Evolutionary conservation across 2,888 invertebrate species (phyloP), one percentile per base, ranked within the genome.

Genomic region (Empis stercorea): DNA sequence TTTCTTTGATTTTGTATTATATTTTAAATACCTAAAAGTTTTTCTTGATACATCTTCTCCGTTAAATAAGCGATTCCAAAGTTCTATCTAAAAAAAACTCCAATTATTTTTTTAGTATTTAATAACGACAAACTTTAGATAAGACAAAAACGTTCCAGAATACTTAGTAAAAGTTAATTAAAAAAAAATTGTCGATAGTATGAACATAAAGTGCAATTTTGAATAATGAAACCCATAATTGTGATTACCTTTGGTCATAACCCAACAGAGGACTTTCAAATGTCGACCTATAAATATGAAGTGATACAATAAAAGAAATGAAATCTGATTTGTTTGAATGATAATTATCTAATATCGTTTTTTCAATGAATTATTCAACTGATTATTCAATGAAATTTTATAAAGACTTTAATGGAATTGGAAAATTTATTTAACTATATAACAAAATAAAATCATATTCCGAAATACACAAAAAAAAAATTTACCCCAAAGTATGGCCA

Each of bases 401-500:
- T 6, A 27, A 27, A 27, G 9, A 27, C 23, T 27, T 27, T 27
- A 27, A 27, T 27, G 23, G 6, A 27, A 27, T 27, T 27, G 5
- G 9, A 27, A 27, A 27, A 15, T 27, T 15, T 43, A 14, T 39
- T 23, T 16, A 46, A 41, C 4, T 37, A n/a, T n/a, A n/a, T n/a
- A 39, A 34, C 20, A 46, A 46, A 43, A 20, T 1, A 45, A 23
- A 40, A 30, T 14, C 23, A 27, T 27, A 27, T 27, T 27, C 23
- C 20, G 5, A 27, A 27, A 27, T 2, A 34, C 9, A 36, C 15
- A 36, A 14, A 15, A n/a, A 34, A 34, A 34, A 52, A 51, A 61
- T 74, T 71, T 80, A 93, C 93, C 91, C 91, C 63, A 87, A 76
- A 49, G 85, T 81, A 57, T 83, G 83, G 54, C 89, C 88, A 47